A percentile compares a stretch with the other conserved stretches of the same genome.
Evolutionary conservation across 2,797 vertebrate species (phyloP).

Genomic region (Gymnodraco acuticeps): DNA sequence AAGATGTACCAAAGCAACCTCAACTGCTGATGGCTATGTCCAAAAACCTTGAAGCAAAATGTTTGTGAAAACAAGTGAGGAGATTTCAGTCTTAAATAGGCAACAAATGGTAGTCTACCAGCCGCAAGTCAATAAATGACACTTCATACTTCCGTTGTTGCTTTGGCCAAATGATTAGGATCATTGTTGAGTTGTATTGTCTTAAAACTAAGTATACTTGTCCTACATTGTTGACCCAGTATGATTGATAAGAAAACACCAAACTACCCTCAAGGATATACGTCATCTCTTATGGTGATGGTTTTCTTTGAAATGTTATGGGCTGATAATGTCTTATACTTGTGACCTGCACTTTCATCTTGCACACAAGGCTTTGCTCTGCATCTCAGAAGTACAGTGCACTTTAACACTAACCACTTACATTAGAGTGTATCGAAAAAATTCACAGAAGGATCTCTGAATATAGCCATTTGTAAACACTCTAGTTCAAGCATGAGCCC

Average conservation of each 20-base stretch:
- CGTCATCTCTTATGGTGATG: neutral
- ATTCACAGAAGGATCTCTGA: neutral
- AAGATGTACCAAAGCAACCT: too few species aligned
- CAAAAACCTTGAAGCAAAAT: too few species aligned
- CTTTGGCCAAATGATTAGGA: neutral
- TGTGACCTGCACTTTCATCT: too few species aligned
- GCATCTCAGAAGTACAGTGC: neutral
- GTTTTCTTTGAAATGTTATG: too few species aligned
- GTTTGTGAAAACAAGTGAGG: too few species aligned
- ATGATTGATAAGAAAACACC: neutral
- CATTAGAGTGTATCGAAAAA: constrained; percentile 13
- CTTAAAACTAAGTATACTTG: neutral
- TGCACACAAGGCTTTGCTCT: neutral
- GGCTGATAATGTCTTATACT: neutral
- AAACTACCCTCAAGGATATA: neutral
- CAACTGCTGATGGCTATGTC: too few species aligned
- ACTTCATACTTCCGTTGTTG: neutral
- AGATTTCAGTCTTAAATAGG: too few species aligned
- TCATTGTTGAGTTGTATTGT: neutral
- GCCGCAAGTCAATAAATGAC: too few species aligned
- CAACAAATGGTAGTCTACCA: too few species aligned
- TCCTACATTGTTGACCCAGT: neutral
- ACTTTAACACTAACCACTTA: neutral
- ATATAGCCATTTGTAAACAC: neutral
- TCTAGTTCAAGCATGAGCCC: neutral